phyloP scores from a whole-genome alignment of 2,797 vertebrate species.

The Mustela erminea region DNA sequence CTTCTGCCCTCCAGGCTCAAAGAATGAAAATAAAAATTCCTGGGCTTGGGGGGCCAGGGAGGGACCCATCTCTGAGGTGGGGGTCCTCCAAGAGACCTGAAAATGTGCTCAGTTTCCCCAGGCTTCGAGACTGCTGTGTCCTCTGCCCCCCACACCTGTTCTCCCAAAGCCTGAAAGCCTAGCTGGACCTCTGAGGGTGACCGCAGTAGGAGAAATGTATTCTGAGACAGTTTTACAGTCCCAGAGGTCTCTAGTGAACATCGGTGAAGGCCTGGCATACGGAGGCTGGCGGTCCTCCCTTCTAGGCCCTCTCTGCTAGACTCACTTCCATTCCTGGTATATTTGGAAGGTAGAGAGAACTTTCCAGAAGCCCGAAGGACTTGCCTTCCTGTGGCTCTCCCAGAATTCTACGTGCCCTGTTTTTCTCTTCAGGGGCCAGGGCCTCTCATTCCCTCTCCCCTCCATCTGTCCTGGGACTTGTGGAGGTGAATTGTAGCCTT shows the following conservation, averaged over 20 bases:
- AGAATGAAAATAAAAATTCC: neutral
- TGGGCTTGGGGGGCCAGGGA: too few relatives aligned
- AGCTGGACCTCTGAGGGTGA: neutral
- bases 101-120: neutral
- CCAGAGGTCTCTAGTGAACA: neutral
- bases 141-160: neutral
- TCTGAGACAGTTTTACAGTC: slow-evolving; percentile 1
- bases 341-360: neutral
- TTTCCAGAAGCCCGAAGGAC: neutral
- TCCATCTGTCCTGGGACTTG: neutral
- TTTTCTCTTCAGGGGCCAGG: neutral
- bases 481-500: neutral
- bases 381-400: neutral
- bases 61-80: neutral
- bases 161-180: neutral
- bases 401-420: neutral
- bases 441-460: neutral
- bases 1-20: neutral
- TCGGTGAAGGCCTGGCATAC: neutral
- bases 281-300: neutral
- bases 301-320: neutral
- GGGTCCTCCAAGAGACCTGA: neutral
- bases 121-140: neutral
- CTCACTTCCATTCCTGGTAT: neutral
- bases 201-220: neutral